phyloP scores from a whole-genome alignment of 2,888 invertebrate genomes.

The Raillietiella orientalis region DNA sequence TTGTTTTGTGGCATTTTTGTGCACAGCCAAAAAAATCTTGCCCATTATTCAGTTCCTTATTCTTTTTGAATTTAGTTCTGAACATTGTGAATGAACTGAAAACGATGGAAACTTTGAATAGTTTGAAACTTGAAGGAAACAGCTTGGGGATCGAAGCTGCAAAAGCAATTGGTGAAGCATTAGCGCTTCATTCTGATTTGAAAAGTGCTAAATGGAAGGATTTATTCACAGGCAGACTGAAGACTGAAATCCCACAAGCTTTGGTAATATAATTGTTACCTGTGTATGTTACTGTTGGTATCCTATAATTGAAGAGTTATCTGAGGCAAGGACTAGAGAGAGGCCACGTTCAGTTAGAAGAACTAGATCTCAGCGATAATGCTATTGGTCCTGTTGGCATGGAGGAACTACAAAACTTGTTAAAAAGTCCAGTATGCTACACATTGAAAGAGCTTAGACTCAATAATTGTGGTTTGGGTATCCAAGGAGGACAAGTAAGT shows the following conservation, averaged over 20 bases:
- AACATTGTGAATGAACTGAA: slow-evolving; percentile 15
- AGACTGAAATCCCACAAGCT: slow-evolving; percentile 75
- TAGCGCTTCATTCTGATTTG: slow-evolving; percentile 41
- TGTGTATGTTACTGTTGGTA: slow-evolving; percentile 4
- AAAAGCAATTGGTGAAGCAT: slow-evolving; percentile 39
- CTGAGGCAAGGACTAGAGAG: slow-evolving; percentile 46
- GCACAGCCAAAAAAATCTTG: slow-evolving; percentile 1
- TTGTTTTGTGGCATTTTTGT: too few species aligned
- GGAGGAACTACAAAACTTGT: slow-evolving; percentile 42
- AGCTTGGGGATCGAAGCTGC: slow-evolving; percentile 72
- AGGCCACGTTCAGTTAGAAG: slow-evolving; percentile 41
- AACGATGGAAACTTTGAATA: slow-evolving; percentile 37
- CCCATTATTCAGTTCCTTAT: slow-evolving; percentile 1
- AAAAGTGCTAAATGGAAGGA: slow-evolving; percentile 65
- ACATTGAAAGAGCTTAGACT: slow-evolving; percentile 44
- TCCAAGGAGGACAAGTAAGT: slow-evolving; percentile 36
- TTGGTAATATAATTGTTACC: slow-evolving; percentile 20
- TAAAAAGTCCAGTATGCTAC: slow-evolving; percentile 53
- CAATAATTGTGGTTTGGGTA: slow-evolving; percentile 85
- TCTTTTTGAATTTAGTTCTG: neutral
- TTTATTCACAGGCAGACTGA: slow-evolving; percentile 81
- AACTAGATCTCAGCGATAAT: slow-evolving; percentile 80
- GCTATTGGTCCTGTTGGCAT: slow-evolving; percentile 89
- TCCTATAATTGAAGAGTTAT: slow-evolving; percentile 17
- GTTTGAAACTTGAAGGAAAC: too few species aligned